Base-by-base conservation (phyloP, 1,140 invertebrate species). In the Ceratoteleas bidentatus region DNA sequence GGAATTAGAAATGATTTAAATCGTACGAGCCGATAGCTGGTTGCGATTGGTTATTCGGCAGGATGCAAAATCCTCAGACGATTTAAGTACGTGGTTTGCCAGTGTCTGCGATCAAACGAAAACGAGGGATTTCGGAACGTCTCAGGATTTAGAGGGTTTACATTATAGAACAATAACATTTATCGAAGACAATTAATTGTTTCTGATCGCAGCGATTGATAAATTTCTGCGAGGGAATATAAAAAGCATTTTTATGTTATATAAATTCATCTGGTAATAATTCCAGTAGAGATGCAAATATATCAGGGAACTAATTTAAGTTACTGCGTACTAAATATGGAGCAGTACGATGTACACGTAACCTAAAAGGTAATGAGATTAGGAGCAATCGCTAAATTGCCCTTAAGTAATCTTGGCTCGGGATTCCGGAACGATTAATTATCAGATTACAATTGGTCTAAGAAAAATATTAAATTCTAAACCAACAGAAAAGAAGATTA, bases 1-100 rank as follows among this genome's bases (percentile, higher is more conserved):
- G 50, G 58, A 78, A 70, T 70, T 70, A 65, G 58, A 78, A 78
- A 70, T 70, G 58, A 70, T 78, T 58, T 78, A 77, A 76, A 76
- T 76, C 56, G 50, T 70, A 65, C 60, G 60, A 52, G 7, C 52
- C 45, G 58, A 64, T 70, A 52, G 60, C 0, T 66, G 13, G 58
- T 58, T 60, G 24, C 45, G 15, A 47, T 53, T 56, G 50, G 13
- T 33, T 54, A 61, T 72, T 54, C 16, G 52, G 34, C 43, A 9
- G 15, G 40, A 54, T 9, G 50, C 32, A 7, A n/a, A 47, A 49
- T 61, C 58, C 43, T 9, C 36, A 16, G 36, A 8, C n/a, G 34
- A 36, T n/a, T 45, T 45, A n/a, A n/a, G n/a, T n/a, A n/a, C n/a
- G n/a, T n/a, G n/a, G n/a, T n/a, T n/a, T n/a, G n/a, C n/a, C n/a